Conservation (phyloP, 2,113 vertebrate genomes). For the Meleagris gallopavo region DNA sequence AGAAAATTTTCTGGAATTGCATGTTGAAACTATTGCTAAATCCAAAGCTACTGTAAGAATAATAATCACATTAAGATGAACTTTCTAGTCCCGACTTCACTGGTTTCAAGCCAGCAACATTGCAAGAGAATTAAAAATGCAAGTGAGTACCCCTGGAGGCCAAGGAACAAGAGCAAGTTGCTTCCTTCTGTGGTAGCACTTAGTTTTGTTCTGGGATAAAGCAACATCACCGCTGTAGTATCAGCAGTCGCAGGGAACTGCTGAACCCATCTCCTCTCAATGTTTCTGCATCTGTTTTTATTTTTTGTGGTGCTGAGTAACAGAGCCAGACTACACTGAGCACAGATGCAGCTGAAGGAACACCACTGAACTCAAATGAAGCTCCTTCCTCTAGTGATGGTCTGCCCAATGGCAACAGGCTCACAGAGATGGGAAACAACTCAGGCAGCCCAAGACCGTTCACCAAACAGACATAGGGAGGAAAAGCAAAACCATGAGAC, state of each 20-base stretch:
- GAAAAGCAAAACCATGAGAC: not conserved
- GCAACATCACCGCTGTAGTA: not conserved
- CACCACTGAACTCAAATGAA: not conserved
- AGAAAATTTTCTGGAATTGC: slow-evolving; percentile 50
- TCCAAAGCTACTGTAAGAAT: slow-evolving; percentile 35
- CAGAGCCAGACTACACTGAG: not conserved
- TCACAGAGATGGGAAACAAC: not conserved
- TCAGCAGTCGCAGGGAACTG: too few species aligned
- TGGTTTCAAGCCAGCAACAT: not conserved
- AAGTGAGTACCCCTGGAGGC: accelerated
- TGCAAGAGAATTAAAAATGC: not conserved
- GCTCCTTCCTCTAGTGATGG: not conserved
- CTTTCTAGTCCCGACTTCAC: not conserved
- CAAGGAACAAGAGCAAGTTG: not conserved
- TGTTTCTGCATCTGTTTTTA: not conserved
- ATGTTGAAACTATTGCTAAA: slow-evolving; percentile 7
- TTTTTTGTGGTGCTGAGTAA: not conserved
- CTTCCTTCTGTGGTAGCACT: not conserved
- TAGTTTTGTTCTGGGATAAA: not conserved
- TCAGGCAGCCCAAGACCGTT: not conserved
- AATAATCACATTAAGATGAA: slow-evolving; percentile 4
- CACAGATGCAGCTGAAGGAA: not conserved
- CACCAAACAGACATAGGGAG: not conserved
- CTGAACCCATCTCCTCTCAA: not conserved
- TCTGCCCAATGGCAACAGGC: not conserved